phyloP scores from a whole-genome alignment of 1,140 invertebrate species.

The Grapholita molesta region DNA sequence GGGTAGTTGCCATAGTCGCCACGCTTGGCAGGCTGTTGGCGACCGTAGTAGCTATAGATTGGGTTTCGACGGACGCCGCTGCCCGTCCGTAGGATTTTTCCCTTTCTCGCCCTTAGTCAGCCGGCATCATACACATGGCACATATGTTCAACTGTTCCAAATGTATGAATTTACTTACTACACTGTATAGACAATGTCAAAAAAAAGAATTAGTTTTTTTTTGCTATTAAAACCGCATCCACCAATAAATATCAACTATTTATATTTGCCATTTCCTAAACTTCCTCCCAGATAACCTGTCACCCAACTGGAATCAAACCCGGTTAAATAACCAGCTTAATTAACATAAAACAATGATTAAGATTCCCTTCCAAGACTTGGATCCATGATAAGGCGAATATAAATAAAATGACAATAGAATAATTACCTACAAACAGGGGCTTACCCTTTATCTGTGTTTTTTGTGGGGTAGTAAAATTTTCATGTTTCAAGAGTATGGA shows the following conservation, averaged over 20 bases:
- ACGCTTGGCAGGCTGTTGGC: too few relatives aligned
- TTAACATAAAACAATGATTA: constrained; percentile 64
- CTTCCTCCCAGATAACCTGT: not conserved
- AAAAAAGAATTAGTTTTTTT: too few relatives aligned
- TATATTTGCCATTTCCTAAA: not conserved
- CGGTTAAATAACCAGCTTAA: constrained; percentile 26
- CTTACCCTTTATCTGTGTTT: constrained; percentile 7
- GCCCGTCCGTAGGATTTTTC: too few relatives aligned
- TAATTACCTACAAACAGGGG: constrained; percentile 33
- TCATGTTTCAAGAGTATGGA: not conserved
- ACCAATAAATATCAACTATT: not conserved
- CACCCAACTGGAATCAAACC: constrained; percentile 1
- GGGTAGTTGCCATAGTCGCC: too few relatives aligned
- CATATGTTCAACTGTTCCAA: too few relatives aligned
- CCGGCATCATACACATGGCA: too few relatives aligned
- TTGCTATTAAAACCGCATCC: not conserved
- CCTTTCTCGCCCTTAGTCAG: too few relatives aligned
- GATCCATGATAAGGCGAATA: constrained; percentile 43
- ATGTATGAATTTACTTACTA: too few relatives aligned
- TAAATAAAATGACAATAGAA: constrained; percentile 60
- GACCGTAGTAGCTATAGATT: too few relatives aligned
- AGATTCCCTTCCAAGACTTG: constrained; percentile 46
- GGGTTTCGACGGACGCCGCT: too few relatives aligned
- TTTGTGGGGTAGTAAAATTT: constrained; percentile 7
- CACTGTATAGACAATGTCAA: too few relatives aligned